Percentiles rank a stretch among this genome's conserved stretches.
phyloP scores from a whole-genome alignment of 2,113 vertebrate species.

The Burhinus bistriatus region DNA sequence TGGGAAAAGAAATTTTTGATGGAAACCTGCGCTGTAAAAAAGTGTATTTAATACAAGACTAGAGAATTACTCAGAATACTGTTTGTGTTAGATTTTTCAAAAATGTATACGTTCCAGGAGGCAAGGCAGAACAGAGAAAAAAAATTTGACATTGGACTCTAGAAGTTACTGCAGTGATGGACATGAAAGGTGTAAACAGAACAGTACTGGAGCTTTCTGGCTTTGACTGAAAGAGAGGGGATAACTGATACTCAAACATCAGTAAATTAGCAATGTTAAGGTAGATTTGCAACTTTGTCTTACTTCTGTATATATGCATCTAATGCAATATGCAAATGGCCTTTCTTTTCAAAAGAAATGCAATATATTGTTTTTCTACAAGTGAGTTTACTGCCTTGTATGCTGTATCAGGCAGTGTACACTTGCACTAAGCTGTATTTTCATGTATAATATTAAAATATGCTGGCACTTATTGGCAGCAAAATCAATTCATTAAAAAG shows the following conservation, averaged over 20 bases:
- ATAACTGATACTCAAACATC: background rate
- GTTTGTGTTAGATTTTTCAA: background rate
- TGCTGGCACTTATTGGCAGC: background rate
- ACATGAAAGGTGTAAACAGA: background rate
- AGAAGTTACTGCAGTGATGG: background rate
- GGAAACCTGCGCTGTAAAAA: background rate
- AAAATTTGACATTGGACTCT: fast-evolving
- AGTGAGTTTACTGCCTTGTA: background rate
- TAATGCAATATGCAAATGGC: background rate
- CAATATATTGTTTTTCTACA: background rate
- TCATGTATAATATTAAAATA: background rate
- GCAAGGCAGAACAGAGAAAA: background rate
- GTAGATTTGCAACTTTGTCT: background rate
- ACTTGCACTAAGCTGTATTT: background rate
- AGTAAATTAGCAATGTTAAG: background rate
- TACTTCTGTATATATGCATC: background rate
- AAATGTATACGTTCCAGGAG: background rate
- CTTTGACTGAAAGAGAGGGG: background rate
- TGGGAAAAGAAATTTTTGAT: background rate
- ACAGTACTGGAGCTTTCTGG: background rate
- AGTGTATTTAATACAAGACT: background rate
- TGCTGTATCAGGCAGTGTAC: background rate
- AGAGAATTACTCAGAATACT: background rate
- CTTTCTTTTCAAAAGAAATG: background rate
- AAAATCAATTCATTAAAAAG: background rate